Evolutionary conservation across 2,797 vertebrate species (phyloP).

Genomic region (Sciurus vulgaris): DNA sequence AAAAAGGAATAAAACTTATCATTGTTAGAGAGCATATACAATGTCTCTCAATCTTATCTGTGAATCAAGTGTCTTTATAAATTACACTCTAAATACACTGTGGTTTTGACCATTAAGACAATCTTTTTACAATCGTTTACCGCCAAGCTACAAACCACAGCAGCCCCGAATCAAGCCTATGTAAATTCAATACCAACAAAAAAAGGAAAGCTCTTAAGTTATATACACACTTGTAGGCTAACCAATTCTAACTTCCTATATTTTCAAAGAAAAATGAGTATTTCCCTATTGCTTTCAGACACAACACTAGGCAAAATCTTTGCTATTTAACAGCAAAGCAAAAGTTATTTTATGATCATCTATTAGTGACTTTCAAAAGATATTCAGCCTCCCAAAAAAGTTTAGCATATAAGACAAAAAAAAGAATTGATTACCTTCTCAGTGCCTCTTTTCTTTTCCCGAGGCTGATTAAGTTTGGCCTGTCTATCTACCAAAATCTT

Average conservation of each 20-base stretch:
- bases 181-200: too few relatives aligned
- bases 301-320: neutral
- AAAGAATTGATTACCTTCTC: conserved; percentile 92
- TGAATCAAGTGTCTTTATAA: neutral
- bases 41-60: conserved; percentile 32
- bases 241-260: neutral
- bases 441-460: conserved; percentile 96
- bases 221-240: neutral
- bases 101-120: conserved; percentile 44
- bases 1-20: conserved; percentile 4
- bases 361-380: neutral
- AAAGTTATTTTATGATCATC: neutral
- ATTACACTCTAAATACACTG: neutral
- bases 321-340: neutral
- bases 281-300: neutral
- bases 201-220: neutral
- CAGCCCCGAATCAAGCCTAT: neutral
- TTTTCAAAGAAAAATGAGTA: neutral
- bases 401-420: neutral
- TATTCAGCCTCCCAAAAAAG: neutral
- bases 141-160: neutral
- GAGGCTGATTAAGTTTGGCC: conserved; percentile 97
- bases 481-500: conserved; percentile 99
- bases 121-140: conserved; percentile 24
- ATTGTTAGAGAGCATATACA: neutral